Percentiles rank a stretch among this genome's conserved stretches.
Conservation (phyloP, 1,140 invertebrate genomes). For the Brevipalpus yothersi region DNA sequence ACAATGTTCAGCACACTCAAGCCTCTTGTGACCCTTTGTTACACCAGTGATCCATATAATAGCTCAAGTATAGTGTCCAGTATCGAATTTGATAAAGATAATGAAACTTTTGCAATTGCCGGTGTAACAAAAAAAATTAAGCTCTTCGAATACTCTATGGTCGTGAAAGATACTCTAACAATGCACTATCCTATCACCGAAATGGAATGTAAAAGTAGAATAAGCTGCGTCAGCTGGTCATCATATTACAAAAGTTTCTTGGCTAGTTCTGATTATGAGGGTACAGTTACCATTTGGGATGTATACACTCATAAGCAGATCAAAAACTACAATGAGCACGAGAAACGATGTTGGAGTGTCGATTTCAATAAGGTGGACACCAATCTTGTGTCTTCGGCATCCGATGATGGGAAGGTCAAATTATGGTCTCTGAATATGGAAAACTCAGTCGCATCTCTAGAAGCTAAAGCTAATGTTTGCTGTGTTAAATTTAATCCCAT, state of each 20-base stretch:
- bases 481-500: constrained; percentile 87
- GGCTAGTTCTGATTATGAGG: constrained; percentile 86
- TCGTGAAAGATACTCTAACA: constrained; percentile 55
- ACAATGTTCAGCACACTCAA: constrained; percentile 51
- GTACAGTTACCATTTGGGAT: constrained; percentile 80
- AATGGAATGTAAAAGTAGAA: constrained; percentile 81
- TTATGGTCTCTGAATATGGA: constrained; percentile 71
- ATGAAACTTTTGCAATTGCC: constrained; percentile 85
- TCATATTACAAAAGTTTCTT: constrained; percentile 67
- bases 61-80: constrained; percentile 78
- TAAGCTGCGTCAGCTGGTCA: constrained; percentile 85
- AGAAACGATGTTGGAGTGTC: constrained; percentile 87
- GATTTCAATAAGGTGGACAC: constrained; percentile 85
- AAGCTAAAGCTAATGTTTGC: constrained; percentile 82
- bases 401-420: constrained; percentile 82
- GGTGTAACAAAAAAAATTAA: constrained; percentile 89
- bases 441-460: constrained; percentile 57
- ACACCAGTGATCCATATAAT: constrained; percentile 64
- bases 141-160: constrained; percentile 54
- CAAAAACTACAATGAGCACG: constrained; percentile 55
- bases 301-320: constrained; percentile 42
- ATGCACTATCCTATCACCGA: constrained; percentile 78
- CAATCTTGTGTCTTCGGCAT: constrained; percentile 67
- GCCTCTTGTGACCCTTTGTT: constrained; percentile 61
- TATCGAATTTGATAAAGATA: constrained; percentile 91